Evolutionary conservation across 2,797 vertebrate genomes (phyloP).

Genomic region (Halcyon chelicuti): DNA sequence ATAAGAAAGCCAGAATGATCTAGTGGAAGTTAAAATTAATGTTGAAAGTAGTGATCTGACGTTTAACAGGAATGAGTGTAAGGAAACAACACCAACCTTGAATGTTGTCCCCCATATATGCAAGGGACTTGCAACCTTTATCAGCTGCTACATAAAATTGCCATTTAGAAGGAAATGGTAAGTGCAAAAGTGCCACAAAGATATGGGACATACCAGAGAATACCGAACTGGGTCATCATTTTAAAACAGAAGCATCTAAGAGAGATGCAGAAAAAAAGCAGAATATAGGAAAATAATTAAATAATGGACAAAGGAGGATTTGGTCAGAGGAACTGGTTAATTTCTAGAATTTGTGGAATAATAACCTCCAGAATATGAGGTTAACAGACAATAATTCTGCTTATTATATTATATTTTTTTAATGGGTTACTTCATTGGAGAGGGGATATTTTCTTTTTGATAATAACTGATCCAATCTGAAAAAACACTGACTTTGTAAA

Average conservation of each 20-base stretch:
- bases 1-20: not conserved
- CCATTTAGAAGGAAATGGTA: not conserved
- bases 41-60: not conserved
- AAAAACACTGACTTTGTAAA: not conserved
- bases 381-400: not conserved
- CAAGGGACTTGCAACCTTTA: not conserved
- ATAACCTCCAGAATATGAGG: too few species aligned
- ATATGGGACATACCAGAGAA: not conserved
- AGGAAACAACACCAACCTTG: not conserved
- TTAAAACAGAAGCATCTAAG: not conserved
- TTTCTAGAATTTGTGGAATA: not conserved
- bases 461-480: not conserved
- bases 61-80: not conserved
- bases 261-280: not conserved
- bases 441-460: not conserved
- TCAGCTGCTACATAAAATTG: not conserved
- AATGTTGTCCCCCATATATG: not conserved
- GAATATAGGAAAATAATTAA: not conserved
- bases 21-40: slow-evolving; percentile 23
- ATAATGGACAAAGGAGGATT: not conserved
- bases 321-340: not conserved
- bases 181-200: not conserved
- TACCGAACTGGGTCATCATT: not conserved
- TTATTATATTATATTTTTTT: not conserved
- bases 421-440: not conserved